These are phyloP conservation scores for Tyria jacobaeae DNA, from an alignment of 2,888 invertebrate genomes.

Conservation along the genomic window DNA sequence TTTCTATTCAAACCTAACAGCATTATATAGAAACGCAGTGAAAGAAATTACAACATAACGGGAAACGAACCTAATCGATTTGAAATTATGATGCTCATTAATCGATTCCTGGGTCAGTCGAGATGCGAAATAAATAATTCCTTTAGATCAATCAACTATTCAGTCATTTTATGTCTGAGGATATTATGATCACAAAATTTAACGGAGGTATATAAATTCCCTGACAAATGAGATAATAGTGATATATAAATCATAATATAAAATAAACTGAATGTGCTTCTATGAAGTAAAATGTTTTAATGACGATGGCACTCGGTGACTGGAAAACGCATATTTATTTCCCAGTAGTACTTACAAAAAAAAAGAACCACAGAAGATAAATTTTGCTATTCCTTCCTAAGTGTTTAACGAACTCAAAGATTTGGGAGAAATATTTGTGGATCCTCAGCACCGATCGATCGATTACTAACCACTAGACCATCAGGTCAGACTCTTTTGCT, in stretches of 20 bases:
- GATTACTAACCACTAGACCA: too few species aligned
- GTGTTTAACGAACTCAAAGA: too few species aligned
- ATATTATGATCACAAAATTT: not conserved
- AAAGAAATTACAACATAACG: conserved; percentile 40
- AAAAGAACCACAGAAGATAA: too few species aligned
- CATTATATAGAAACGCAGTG: conserved; percentile 28
- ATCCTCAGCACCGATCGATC: too few species aligned
- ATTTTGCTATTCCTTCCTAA: too few species aligned
- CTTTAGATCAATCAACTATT: conserved; percentile 3
- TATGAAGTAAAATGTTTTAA: too few species aligned
- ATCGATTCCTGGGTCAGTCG: conserved; percentile 10
- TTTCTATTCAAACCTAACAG: conserved; percentile 35
- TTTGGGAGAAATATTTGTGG: too few species aligned
- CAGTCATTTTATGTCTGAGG: not conserved
- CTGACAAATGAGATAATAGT: not conserved
- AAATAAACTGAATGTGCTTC: too few species aligned
- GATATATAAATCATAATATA: not conserved
- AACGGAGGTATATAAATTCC: not conserved
- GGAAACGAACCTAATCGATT: conserved; percentile 44
- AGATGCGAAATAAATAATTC: conserved; percentile 8
- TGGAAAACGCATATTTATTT: too few species aligned
- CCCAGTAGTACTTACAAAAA: too few species aligned
- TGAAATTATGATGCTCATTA: conserved; percentile 12
- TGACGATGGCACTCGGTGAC: too few species aligned
- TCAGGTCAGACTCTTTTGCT: too few species aligned